Evolutionary conservation across 1,140 invertebrate genomes (phyloP).

Genomic region (Oedothorax gibbosus): DNA sequence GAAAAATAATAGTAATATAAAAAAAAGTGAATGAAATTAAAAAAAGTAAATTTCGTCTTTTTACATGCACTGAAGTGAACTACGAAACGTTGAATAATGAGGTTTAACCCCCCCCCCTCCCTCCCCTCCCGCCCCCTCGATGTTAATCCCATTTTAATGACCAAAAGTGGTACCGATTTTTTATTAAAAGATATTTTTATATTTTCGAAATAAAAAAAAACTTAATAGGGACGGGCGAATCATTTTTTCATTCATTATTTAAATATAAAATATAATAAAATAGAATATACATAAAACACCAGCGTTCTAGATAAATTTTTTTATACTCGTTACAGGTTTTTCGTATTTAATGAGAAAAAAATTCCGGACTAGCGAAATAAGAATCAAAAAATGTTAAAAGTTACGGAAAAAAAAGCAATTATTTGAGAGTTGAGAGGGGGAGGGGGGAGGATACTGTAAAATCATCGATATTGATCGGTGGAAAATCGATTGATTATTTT

Average conservation of each 20-base stretch:
- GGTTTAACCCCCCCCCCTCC: slow-evolving; percentile 35
- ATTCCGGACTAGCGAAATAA: background rate
- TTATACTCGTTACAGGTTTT: slow-evolving; percentile 43
- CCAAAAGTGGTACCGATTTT: slow-evolving; percentile 59
- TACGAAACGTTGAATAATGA: slow-evolving; percentile 56
- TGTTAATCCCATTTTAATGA: slow-evolving; percentile 60
- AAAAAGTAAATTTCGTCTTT: slow-evolving; percentile 39
- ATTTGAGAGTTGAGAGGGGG: slow-evolving; percentile 43
- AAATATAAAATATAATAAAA: slow-evolving; percentile 19
- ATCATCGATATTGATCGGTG: slow-evolving; percentile 49
- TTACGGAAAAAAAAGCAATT: slow-evolving; percentile 26
- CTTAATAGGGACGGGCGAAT: background rate
- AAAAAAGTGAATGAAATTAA: slow-evolving; percentile 51
- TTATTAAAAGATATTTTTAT: background rate
- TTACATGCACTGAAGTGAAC: slow-evolving; percentile 34
- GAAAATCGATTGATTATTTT: slow-evolving; percentile 49
- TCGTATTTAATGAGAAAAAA: slow-evolving; percentile 60
- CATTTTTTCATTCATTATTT: slow-evolving; percentile 21
- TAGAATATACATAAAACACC: background rate
- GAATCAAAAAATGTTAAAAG: slow-evolving; percentile 21
- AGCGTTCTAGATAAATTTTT: slow-evolving; percentile 2
- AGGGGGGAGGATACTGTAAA: slow-evolving; percentile 19
- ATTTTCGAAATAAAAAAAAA: slow-evolving; percentile 30
- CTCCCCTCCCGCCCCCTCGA: background rate
- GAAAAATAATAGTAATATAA: slow-evolving; percentile 25